Conservation (phyloP, 2,888 invertebrate genomes). For the Tuberolachnus salignus region DNA sequence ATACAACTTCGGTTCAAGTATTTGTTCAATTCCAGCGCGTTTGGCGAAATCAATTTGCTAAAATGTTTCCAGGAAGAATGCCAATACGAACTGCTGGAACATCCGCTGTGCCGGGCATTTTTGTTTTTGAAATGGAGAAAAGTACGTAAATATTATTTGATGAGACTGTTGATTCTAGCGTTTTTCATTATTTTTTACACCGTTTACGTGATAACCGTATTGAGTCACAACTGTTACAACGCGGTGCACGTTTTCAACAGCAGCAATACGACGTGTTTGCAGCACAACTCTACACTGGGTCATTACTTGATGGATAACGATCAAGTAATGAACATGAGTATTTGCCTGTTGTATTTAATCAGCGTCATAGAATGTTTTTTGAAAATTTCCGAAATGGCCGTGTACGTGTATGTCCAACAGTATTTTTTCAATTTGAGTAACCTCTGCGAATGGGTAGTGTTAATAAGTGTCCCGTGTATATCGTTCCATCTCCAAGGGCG, state of each 20-base stretch:
- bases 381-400: conserved; percentile 81
- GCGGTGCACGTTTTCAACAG: conserved; percentile 72
- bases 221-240: conserved; percentile 84
- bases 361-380: conserved; percentile 70
- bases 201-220: conserved; percentile 78
- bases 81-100: conserved; percentile 83
- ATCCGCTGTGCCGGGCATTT: conserved; percentile 86
- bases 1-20: conserved; percentile 43
- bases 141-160: conserved; percentile 85
- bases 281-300: conserved; percentile 79
- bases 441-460: conserved; percentile 85
- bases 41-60: conserved; percentile 80
- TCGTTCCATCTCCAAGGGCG: conserved; percentile 73
- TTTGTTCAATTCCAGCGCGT: conserved; percentile 23
- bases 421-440: conserved; percentile 84
- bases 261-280: conserved; percentile 68
- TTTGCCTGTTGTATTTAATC: conserved; percentile 8
- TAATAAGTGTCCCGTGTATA: conserved; percentile 82
- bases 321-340: conserved; percentile 23
- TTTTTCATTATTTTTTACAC: conserved; percentile 81
- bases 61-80: conserved; percentile 88
- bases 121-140: conserved; percentile 89
- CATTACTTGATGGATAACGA: conserved; percentile 16
- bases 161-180: conserved; percentile 77
- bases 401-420: conserved; percentile 78